Conservation (phyloP, 2,113 vertebrate species). For the Cavia porcellus region DNA sequence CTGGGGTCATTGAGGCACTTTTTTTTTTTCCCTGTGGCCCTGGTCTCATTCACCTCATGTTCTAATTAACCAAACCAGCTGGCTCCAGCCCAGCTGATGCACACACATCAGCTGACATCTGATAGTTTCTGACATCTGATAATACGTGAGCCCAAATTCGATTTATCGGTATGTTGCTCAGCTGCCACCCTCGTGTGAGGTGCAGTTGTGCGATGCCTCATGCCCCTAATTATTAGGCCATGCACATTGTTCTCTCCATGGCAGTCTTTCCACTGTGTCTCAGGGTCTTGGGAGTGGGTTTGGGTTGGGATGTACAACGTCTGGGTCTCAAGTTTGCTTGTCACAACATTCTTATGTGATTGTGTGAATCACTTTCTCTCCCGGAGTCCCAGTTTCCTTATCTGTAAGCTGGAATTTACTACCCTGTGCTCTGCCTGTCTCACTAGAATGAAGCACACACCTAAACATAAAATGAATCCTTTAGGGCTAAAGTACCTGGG, state of each 20-base stretch:
- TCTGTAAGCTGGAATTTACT: background rate
- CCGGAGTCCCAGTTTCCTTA: background rate
- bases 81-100: background rate
- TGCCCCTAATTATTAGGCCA: background rate
- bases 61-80: background rate
- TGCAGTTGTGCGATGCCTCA: background rate
- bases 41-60: background rate
- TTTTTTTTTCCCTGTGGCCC: background rate
- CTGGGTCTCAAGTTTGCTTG: background rate
- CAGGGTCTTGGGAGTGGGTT: background rate
- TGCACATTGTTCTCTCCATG: rapidly evolving
- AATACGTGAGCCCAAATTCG: background rate
- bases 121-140: background rate
- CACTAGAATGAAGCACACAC: background rate
- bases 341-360: background rate
- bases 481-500: background rate
- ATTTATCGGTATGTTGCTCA: background rate
- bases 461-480: background rate
- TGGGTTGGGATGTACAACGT: background rate
- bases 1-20: background rate
- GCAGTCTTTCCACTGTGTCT: background rate
- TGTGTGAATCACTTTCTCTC: background rate
- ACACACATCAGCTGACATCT: background rate
- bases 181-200: background rate
- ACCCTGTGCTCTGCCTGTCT: background rate